Evolutionary conservation across 2,888 invertebrate species (phyloP).

Genomic region (Mylabris sibirica): DNA sequence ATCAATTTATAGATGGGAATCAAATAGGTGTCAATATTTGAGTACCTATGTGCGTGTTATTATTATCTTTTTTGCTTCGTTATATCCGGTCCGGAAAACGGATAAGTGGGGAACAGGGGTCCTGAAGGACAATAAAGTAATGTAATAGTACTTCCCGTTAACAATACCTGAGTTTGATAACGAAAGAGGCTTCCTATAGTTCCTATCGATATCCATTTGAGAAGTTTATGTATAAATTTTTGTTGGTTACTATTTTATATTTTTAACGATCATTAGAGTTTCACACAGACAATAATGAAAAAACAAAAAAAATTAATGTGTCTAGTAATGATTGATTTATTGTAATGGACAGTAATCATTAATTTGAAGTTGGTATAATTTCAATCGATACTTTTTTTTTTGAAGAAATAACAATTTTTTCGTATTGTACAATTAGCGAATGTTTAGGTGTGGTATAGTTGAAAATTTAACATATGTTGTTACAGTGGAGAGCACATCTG

Average conservation of each 20-base stretch:
- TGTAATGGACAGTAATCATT: constrained; percentile 19
- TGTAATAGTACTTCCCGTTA: constrained; percentile 44
- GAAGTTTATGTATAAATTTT: constrained; percentile 27
- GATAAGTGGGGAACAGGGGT: constrained; percentile 32
- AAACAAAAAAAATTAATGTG: constrained; percentile 23
- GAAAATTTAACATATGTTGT: constrained; percentile 13
- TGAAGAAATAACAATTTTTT: not conserved
- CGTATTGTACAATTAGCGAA: not conserved
- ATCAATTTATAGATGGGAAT: constrained; percentile 7
- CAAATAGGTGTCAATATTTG: constrained; percentile 14
- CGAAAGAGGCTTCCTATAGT: constrained; percentile 27
- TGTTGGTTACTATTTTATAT: constrained; percentile 23
- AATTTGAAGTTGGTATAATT: not conserved
- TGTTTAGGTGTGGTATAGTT: constrained; percentile 14
- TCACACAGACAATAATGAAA: constrained; percentile 3
- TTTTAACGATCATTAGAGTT: constrained; percentile 22
- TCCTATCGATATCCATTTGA: constrained; percentile 20
- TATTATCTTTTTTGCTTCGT: constrained; percentile 12
- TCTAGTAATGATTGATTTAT: constrained; percentile 13
- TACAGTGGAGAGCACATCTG: constrained; percentile 15
- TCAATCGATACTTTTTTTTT: not conserved
- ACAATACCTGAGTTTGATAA: constrained; percentile 31
- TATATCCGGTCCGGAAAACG: constrained; percentile 35
- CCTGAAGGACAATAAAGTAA: constrained; percentile 39
- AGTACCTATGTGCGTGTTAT: constrained; percentile 19